These are phyloP conservation scores for Tylochromis polylepis DNA, from an alignment of 2,113 vertebrate genomes.

Conservation along the genomic window DNA sequence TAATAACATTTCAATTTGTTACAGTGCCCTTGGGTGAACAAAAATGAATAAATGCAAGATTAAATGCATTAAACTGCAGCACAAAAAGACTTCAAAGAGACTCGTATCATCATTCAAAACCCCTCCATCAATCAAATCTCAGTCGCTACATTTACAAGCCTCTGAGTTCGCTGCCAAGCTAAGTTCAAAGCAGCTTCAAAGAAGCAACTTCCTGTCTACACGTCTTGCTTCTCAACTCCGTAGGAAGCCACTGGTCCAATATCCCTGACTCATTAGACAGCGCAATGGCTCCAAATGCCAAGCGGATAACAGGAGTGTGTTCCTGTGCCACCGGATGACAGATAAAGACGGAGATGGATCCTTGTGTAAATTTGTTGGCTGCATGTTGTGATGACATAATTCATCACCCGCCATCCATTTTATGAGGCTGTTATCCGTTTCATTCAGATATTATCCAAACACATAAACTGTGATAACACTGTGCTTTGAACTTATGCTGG, in stretches of 20 bases:
- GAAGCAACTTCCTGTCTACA: neutral
- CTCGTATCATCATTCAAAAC: neutral
- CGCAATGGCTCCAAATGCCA: slow-evolving; percentile 35
- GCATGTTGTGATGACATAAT: slow-evolving; percentile 49
- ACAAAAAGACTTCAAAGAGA: neutral
- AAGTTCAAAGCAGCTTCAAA: neutral
- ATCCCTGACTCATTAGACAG: slow-evolving; percentile 42
- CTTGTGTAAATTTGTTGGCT: slow-evolving; percentile 43
- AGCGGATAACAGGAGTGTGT: slow-evolving; percentile 28
- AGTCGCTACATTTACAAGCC: neutral
- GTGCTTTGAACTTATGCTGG: slow-evolving; percentile 45
- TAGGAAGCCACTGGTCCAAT: slow-evolving; percentile 10
- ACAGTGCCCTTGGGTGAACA: neutral
- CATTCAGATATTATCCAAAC: slow-evolving; percentile 46
- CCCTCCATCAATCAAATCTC: neutral
- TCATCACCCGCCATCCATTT: slow-evolving; percentile 52
- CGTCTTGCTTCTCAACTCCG: slow-evolving; percentile 10
- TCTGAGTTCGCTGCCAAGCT: neutral
- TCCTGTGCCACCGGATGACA: slow-evolving; percentile 19
- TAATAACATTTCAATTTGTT: neutral
- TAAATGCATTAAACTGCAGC: neutral
- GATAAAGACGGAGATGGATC: slow-evolving; percentile 33
- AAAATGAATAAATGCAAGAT: neutral
- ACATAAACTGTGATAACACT: slow-evolving; percentile 48
- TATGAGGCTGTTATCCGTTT: slow-evolving; percentile 54